These are phyloP conservation scores for Procavia capensis DNA, from an alignment of 2,113 vertebrate genomes.

Conservation along the genomic window DNA sequence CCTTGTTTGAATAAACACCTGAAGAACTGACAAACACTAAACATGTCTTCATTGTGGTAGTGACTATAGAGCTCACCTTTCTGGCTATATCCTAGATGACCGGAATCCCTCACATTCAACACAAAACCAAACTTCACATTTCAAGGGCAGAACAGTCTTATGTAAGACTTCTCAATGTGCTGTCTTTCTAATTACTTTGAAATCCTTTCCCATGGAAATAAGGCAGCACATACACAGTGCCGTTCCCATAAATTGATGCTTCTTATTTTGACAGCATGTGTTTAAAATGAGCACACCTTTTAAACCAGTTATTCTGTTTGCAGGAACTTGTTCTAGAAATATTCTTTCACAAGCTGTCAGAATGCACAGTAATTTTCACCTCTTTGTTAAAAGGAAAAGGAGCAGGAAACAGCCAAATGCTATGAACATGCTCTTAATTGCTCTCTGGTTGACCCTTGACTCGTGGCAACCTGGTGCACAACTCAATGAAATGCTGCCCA, in stretches of 20 bases:
- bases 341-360: not conserved
- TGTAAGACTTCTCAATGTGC: not conserved
- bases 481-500: not conserved
- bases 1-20: not conserved
- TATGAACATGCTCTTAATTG: not conserved
- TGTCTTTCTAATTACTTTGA: not conserved
- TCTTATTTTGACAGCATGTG: not conserved
- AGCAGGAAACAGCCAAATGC: not conserved
- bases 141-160: not conserved
- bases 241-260: not conserved
- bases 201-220: not conserved
- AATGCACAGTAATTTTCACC: not conserved
- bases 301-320: not conserved
- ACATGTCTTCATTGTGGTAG: not conserved
- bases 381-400: not conserved
- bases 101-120: not conserved
- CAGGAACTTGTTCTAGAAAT: not conserved
- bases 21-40: not conserved
- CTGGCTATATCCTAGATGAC: not conserved
- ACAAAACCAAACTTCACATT: not conserved
- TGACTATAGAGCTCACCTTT: not conserved
- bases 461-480: not conserved
- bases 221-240: not conserved
- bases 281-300: not conserved
- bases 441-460: not conserved